Evolutionary conservation across 2,113 vertebrate genomes (phyloP).

Genomic region (Mastomys natalensis): DNA sequence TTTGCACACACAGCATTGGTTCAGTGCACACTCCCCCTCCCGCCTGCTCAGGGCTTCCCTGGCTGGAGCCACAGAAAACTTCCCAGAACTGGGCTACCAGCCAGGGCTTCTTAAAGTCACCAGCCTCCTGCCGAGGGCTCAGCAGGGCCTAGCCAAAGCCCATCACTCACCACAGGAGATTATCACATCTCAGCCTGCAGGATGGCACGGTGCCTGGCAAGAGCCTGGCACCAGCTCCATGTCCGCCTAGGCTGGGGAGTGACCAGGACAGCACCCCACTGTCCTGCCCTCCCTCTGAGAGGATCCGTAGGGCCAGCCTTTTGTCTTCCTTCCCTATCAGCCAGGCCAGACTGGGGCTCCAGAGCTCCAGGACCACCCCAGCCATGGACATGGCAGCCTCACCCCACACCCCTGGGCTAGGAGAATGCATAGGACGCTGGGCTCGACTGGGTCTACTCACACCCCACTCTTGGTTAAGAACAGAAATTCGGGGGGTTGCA

Average conservation of each 20-base stretch:
- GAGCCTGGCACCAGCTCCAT: not conserved
- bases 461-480: not conserved
- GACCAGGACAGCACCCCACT: not conserved
- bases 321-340: not conserved
- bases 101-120: constrained; percentile 71
- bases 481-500: not conserved
- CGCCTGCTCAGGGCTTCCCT: constrained; percentile 7
- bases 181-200: constrained; percentile 55
- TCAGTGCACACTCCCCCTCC: not conserved
- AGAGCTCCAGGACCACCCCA: not conserved
- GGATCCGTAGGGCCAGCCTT: not conserved
- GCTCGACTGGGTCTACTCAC: not conserved
- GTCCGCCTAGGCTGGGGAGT: not conserved
- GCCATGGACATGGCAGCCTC: not conserved
- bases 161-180: constrained; percentile 55
- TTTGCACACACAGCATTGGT: not conserved
- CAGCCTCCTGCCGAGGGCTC: constrained; percentile 40
- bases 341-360: not conserved
- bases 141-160: constrained; percentile 53
- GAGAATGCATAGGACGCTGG: not conserved
- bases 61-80: not conserved
- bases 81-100: constrained; percentile 46
- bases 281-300: not conserved
- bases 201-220: constrained; percentile 43
- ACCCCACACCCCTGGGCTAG: not conserved